These are phyloP conservation scores for Stomatorhinus walkeri DNA, from an alignment of 2,797 vertebrate genomes.

Conservation along the genomic window DNA sequence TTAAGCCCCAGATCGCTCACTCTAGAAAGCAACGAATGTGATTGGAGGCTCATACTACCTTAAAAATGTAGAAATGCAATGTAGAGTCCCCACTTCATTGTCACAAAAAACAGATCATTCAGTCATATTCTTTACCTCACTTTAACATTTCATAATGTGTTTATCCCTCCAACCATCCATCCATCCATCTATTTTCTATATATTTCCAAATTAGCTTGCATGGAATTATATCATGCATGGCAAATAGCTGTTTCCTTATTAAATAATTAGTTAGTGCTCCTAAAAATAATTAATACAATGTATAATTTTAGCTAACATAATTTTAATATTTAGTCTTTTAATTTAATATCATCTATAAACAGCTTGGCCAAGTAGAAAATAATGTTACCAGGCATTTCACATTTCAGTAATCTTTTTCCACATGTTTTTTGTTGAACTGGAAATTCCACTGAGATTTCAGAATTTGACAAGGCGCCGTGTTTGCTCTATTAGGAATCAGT, in stretches of 20 bases:
- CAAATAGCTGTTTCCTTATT: neutral
- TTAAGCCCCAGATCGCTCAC: neutral
- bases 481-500: neutral
- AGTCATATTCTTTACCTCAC: neutral
- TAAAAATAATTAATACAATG: neutral
- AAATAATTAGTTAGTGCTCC: neutral
- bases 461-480: neutral
- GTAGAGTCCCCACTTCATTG: neutral
- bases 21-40: neutral
- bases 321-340: neutral
- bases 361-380: neutral
- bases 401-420: neutral
- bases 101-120: neutral
- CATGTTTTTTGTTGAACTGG: neutral
- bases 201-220: neutral
- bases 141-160: neutral
- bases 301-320: neutral
- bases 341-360: neutral
- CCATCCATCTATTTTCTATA: neutral
- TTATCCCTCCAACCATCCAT: neutral
- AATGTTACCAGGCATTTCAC: neutral
- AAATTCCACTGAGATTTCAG: neutral
- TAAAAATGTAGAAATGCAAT: neutral
- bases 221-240: neutral
- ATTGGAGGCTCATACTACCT: neutral